A percentile compares a stretch with the other conserved stretches of the same genome.
Conservation (phyloP, 2,888 invertebrate genomes). For the Tineola bisselliella region DNA sequence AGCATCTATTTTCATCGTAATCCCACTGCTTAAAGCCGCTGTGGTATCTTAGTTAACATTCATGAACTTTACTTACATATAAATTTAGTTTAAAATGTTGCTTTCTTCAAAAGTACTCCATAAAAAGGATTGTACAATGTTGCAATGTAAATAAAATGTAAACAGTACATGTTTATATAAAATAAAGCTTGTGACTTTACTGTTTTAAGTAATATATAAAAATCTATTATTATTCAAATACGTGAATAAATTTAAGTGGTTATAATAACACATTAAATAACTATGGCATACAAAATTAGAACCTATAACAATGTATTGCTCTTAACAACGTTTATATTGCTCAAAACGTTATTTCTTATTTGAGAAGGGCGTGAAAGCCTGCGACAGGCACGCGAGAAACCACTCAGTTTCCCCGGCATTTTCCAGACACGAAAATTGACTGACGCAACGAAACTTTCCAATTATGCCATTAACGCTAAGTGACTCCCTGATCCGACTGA, state of each 20-base stretch:
- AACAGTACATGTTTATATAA: too few species aligned
- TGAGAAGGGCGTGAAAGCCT: conserved; percentile 30
- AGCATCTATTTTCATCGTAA: neutral
- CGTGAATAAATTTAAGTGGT: too few species aligned
- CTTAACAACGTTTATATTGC: conserved; percentile 7
- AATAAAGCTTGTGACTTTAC: too few species aligned
- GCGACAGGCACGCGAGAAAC: conserved; percentile 42
- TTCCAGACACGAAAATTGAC: conserved; percentile 38
- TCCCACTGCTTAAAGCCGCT: neutral
- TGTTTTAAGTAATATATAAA: too few species aligned
- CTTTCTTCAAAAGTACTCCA: too few species aligned
- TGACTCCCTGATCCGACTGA: conserved; percentile 23
- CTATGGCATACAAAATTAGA: neutral
- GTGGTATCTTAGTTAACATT: neutral
- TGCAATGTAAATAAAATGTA: too few species aligned
- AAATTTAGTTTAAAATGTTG: neutral
- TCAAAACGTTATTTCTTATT: conserved; percentile 12
- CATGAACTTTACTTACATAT: neutral
- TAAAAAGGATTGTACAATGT: too few species aligned
- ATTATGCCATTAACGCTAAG: conserved; percentile 55
- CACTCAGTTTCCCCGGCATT: conserved; percentile 40
- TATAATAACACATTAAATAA: too few species aligned
- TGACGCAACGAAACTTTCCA: conserved; percentile 51
- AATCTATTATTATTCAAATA: too few species aligned
- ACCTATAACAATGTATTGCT: conserved; percentile 4